These are phyloP conservation scores for Pinctada fucata DNA, from an alignment of 2,888 invertebrate genomes.

Conservation along the genomic window DNA sequence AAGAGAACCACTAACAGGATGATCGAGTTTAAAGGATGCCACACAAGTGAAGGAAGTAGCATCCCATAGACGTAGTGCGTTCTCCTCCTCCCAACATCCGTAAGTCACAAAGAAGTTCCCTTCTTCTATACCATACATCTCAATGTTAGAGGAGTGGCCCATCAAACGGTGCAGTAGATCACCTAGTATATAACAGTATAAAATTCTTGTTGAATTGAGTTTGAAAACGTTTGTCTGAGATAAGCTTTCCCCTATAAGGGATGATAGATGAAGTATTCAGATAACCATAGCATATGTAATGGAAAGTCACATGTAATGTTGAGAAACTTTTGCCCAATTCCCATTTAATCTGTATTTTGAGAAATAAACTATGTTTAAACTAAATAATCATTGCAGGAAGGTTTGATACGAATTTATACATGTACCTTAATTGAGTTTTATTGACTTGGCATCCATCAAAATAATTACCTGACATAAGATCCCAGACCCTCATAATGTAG, in stretches of 20 bases:
- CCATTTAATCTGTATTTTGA: background rate
- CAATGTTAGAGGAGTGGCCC: conserved; percentile 47
- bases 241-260: too few species aligned
- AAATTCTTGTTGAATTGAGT: too few species aligned
- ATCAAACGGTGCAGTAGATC: conserved; percentile 42
- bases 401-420: too few species aligned
- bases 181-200: conserved; percentile 32
- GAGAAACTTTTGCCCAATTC: background rate
- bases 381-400: too few species aligned
- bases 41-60: conserved; percentile 37
- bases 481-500: conserved; percentile 33
- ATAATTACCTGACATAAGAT: conserved; percentile 28
- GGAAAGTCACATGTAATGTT: background rate
- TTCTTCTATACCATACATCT: conserved; percentile 35
- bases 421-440: too few species aligned
- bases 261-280: too few species aligned
- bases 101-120: conserved; percentile 49
- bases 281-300: too few species aligned
- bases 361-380: background rate
- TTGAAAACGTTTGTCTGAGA: too few species aligned
- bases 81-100: conserved; percentile 56
- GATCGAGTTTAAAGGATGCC: conserved; percentile 51
- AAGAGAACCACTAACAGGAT: conserved; percentile 12
- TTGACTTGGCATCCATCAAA: too few species aligned
- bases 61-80: conserved; percentile 53